phyloP scores from a whole-genome alignment of 2,113 vertebrate species.

The Pycnonotus jocosus region DNA sequence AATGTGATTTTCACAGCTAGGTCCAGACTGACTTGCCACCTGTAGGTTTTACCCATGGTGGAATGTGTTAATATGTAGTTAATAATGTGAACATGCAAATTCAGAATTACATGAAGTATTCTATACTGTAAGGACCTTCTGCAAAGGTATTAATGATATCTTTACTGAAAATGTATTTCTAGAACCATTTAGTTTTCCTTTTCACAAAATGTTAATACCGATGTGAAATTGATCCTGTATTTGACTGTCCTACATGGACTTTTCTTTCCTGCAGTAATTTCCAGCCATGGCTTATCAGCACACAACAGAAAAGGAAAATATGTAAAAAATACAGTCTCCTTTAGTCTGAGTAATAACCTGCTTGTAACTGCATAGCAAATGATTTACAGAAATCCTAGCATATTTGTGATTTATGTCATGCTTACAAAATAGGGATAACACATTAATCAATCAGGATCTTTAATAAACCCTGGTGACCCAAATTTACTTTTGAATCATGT shows the following conservation, averaged over 20 bases:
- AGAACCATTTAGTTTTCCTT: background rate
- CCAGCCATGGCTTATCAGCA: background rate
- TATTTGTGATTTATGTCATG: background rate
- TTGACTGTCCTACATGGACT: background rate
- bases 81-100: background rate
- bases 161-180: background rate
- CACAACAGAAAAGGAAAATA: background rate
- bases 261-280: background rate
- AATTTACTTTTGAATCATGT: background rate
- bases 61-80: background rate
- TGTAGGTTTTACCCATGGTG: background rate
- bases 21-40: background rate
- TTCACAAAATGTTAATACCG: background rate
- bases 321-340: background rate
- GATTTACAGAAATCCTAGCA: background rate
- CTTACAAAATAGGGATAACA: background rate
- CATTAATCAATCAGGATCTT: background rate
- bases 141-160: background rate
- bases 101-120: background rate
- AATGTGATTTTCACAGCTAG: background rate
- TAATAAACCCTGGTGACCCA: background rate
- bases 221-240: background rate
- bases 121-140: background rate
- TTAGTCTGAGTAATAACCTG: background rate
- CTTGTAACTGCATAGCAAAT: background rate